These are phyloP conservation scores for Mirounga angustirostris DNA, from an alignment of 2,113 vertebrate species.

Conservation along the genomic window DNA sequence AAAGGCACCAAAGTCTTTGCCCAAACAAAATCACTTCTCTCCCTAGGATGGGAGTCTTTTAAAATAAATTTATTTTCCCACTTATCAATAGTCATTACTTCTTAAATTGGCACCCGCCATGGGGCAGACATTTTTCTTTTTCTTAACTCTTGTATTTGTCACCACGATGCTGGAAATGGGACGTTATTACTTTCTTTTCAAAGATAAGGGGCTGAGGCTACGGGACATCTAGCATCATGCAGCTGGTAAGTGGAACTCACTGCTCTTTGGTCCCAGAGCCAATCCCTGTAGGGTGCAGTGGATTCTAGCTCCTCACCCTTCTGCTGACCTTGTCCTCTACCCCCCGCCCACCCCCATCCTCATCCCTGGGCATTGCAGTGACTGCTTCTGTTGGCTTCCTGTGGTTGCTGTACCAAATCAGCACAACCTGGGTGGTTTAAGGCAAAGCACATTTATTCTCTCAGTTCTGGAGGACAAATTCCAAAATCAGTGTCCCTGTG, in stretches of 20 bases:
- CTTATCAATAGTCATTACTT: neutral
- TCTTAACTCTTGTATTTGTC: neutral
- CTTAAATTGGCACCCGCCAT: neutral
- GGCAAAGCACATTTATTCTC: too few species aligned
- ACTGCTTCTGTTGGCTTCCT: neutral
- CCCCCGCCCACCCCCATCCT: neutral
- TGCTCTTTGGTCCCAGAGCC: neutral
- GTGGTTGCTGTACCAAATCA: neutral
- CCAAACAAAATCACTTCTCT: neutral
- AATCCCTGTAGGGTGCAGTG: fast-evolving
- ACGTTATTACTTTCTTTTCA: neutral
- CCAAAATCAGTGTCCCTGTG: neutral
- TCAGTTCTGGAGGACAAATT: neutral
- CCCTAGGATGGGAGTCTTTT: neutral
- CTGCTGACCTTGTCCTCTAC: neutral
- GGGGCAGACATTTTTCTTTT: neutral
- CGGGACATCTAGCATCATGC: fast-evolving
- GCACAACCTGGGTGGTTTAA: neutral
- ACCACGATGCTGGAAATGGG: neutral
- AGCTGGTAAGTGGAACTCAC: neutral
- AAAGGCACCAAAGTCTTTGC: neutral
- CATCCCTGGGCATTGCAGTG: neutral
- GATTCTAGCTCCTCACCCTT: neutral
- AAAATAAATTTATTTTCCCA: neutral
- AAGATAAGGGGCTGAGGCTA: neutral